Evolutionary conservation across 2,113 vertebrate species (phyloP).

Genomic region (Anhinga rufa): DNA sequence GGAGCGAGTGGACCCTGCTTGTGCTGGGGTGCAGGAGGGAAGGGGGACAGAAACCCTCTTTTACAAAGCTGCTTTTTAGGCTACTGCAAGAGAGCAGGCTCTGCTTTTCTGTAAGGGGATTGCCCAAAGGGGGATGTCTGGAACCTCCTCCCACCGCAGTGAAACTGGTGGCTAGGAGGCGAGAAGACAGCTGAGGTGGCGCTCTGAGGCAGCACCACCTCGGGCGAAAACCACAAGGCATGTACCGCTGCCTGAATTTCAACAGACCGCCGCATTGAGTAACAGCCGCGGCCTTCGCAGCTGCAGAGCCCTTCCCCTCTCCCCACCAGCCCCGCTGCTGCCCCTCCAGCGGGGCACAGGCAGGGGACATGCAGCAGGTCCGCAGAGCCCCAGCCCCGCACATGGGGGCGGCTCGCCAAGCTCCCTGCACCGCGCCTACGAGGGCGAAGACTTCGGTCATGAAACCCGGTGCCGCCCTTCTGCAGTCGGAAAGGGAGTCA

Average conservation of each 20-base stretch:
- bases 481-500: neutral
- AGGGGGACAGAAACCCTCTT: neutral
- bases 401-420: accelerated
- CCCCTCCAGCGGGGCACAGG: neutral
- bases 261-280: neutral
- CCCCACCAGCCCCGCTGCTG: neutral
- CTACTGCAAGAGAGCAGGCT: neutral
- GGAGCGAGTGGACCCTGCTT: accelerated
- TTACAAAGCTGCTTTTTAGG: neutral
- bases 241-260: neutral
- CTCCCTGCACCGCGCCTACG: accelerated
- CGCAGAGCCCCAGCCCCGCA: neutral
- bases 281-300: neutral
- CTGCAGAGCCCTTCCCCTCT: neutral
- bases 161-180: neutral
- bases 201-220: neutral
- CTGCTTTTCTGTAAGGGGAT: neutral
- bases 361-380: neutral
- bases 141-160: neutral
- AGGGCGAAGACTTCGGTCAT: neutral
- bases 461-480: neutral
- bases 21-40: accelerated
- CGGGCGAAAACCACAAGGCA: neutral
- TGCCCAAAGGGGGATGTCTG: neutral
- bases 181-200: neutral